A percentile compares a stretch with the other conserved stretches of the same genome.
Conservation (phyloP, 2,113 vertebrate genomes). For the Orycteropus afer region DNA sequence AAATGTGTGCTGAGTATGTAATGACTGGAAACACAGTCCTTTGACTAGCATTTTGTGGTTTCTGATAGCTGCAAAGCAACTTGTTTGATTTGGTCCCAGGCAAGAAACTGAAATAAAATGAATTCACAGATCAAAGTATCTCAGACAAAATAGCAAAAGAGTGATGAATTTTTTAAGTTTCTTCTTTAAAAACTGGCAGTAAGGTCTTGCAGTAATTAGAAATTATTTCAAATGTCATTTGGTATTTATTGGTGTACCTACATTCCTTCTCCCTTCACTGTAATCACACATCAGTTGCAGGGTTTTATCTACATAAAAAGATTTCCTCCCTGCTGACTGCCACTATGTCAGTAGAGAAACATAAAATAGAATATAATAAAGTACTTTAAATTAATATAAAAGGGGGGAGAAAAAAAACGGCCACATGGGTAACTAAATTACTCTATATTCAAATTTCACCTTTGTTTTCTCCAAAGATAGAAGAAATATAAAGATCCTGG, state of each 20-base stretch:
- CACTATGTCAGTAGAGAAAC: background rate
- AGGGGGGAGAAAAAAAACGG: background rate
- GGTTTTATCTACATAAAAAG: conserved; percentile 35
- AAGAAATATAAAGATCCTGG: background rate
- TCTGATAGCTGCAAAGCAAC: background rate
- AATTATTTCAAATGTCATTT: conserved; percentile 7
- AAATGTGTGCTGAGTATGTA: background rate
- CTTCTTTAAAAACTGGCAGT: background rate
- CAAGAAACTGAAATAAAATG: background rate
- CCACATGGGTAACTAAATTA: background rate
- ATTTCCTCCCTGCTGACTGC: background rate
- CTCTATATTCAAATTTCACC: background rate
- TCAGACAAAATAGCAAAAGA: conserved; percentile 22
- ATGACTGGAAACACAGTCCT: background rate
- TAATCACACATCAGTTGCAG: background rate
- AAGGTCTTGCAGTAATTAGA: background rate
- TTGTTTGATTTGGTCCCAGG: background rate
- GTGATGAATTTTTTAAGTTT: background rate
- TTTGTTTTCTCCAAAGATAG: background rate
- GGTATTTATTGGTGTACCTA: background rate
- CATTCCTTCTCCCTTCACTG: background rate
- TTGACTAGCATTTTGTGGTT: background rate
- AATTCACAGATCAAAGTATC: conserved; percentile 8
- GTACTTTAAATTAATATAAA: background rate
- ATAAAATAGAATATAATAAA: background rate